Conservation (phyloP, 2,888 invertebrate genomes). For the Glyphotaelius pellucidus region DNA sequence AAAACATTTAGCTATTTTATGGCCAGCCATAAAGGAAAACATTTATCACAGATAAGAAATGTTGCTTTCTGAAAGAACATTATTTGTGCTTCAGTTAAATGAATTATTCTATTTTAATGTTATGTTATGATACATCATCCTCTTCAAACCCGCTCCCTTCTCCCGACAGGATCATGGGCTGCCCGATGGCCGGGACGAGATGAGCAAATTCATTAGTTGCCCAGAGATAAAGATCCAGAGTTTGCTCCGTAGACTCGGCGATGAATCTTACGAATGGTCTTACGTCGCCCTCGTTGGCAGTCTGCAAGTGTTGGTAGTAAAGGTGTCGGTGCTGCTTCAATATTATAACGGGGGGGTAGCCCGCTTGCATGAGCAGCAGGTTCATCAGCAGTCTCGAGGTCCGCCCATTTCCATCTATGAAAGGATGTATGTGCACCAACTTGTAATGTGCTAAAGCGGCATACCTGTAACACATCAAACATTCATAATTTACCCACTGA, state of each 20-base stretch:
- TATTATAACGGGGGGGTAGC: conserved; percentile 97
- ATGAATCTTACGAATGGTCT: conserved; percentile 97
- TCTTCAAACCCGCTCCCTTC: conserved; percentile 61
- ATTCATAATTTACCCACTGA: not conserved
- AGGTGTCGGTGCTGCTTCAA: conserved; percentile 90
- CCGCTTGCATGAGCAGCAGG: conserved; percentile 94
- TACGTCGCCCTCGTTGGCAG: conserved; percentile 96
- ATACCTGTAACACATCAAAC: conserved; percentile 79
- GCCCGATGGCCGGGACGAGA: conserved; percentile 82
- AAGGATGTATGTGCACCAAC: conserved; percentile 97
- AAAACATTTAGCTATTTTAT: conserved; percentile 28
- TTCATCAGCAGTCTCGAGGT: conserved; percentile 98
- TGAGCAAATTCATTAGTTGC: conserved; percentile 86
- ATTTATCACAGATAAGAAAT: conserved; percentile 45
- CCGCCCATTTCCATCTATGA: conserved; percentile 97
- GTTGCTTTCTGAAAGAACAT: conserved; percentile 11
- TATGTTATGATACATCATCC: conserved; percentile 50
- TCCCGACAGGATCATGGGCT: conserved; percentile 73
- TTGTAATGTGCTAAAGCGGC: conserved; percentile 98
- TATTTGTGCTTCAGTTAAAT: conserved; percentile 30
- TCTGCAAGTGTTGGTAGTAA: conserved; percentile 92
- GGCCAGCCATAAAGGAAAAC: conserved; percentile 53
- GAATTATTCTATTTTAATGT: conserved; percentile 32
- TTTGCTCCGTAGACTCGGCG: conserved; percentile 93
- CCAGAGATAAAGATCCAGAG: conserved; percentile 91